Evolutionary conservation across 2,797 vertebrate genomes (phyloP), one percentile per base, ranked within the genome.

Genomic region (Coregonus sp.): DNA sequence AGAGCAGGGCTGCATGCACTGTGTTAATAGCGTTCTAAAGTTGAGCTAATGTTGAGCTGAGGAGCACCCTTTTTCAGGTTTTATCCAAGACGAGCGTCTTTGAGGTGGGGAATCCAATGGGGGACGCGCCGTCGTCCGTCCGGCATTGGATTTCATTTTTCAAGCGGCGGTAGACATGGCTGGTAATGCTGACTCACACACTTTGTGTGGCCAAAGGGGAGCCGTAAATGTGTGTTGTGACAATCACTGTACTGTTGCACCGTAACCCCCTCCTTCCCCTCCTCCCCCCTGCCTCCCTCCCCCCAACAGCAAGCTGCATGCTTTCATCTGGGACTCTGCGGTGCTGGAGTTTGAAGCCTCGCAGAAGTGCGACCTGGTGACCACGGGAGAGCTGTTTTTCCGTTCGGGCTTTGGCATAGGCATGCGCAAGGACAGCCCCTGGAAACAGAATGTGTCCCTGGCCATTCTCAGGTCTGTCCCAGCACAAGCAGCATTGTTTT

Each of bases 341-440:
- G 98, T 99, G 91, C 95, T 99, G 93, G 98, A 99, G 94, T 99
- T 99, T 6, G 98, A 99, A 92, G 98, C 98, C 71, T 99, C 98
- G 37, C 98, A 99, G 95, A 99, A 99, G 93, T 99, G 98, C 83
- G 98, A 99, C 94, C 95, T 99, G 93, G 98, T 99, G 93, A 99
- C 98, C 9, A 99, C 98, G 1, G 98, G 98, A 89, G 98, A 99
- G 92, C 96, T 99, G 84, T 99, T 99, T 95, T 99, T 99, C 95
- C 98, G 98, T 90, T 99, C 98, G 0, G 98, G 98, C 92, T 99
- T 99, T 6, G 98, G 98, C 85, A 99, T 99, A 5, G 98, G 98
- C 86, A 99, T 99, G 98, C 96, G 98, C 92, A 99, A 99, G 95
- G 98, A 99, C 95, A 99, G 98, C 92, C 98, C 98, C 14, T 99